A percentile compares a stretch with the other conserved stretches of the same genome.
Conservation (phyloP, 2,888 invertebrate species). For the Rhogogaster chlorosoma region DNA sequence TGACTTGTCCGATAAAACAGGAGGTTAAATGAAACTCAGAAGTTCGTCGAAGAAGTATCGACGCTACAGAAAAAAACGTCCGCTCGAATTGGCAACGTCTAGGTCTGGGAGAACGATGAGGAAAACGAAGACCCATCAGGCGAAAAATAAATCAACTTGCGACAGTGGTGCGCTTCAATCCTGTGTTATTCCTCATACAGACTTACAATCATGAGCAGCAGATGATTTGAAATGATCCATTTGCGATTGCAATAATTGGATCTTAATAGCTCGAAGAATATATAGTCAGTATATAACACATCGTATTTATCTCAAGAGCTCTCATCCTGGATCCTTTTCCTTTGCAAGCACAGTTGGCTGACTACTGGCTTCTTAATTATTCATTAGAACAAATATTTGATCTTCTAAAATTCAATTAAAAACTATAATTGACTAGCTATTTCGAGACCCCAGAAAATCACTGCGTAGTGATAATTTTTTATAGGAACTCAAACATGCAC, state of each 20-base stretch:
- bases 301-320: neutral
- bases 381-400: neutral
- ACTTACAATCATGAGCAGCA: neutral
- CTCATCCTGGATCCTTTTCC: neutral
- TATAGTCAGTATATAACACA: neutral
- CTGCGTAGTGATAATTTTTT: conserved; percentile 3
- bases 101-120: neutral
- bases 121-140: neutral
- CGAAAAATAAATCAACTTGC: neutral
- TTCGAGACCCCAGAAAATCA: neutral
- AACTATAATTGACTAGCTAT: neutral
- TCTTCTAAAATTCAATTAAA: neutral
- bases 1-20: neutral
- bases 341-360: neutral
- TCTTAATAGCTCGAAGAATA: neutral
- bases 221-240: neutral
- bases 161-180: neutral
- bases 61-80: neutral
- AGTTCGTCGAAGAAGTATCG: neutral
- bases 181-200: neutral
- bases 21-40: conserved; percentile 5
- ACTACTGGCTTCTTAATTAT: neutral
- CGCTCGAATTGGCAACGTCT: neutral
- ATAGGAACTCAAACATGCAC: neutral
- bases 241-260: neutral